Evolutionary conservation across 2,797 vertebrate genomes (phyloP).

Genomic region (Sebastes steindachneri): DNA sequence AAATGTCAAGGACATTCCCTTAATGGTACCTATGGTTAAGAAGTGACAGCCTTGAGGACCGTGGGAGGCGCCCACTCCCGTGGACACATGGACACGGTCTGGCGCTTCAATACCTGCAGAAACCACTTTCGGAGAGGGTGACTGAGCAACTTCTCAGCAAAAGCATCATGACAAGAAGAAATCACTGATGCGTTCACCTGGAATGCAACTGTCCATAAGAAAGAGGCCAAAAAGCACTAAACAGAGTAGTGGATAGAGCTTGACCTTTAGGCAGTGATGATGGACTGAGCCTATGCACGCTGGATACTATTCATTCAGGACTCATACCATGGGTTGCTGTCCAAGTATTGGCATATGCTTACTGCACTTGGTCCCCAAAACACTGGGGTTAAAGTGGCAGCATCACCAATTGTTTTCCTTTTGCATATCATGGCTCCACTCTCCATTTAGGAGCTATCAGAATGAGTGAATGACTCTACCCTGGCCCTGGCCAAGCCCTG

Average conservation of each 20-base stretch:
- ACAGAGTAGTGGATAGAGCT: neutral
- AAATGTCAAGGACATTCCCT: neutral
- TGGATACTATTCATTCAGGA: neutral
- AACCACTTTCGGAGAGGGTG: neutral
- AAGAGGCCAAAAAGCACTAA: neutral
- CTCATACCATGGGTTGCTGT: neutral
- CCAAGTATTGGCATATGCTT: neutral
- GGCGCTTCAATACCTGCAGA: slow-evolving; percentile 1
- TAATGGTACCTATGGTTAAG: neutral
- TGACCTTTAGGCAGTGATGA: neutral
- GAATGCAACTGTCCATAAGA: neutral
- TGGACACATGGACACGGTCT: neutral
- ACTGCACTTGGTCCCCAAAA: neutral
- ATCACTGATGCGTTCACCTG: slow-evolving; percentile 30
- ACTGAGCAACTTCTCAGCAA: neutral
- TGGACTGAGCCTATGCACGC: neutral
- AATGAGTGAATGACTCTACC: neutral
- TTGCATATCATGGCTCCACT: neutral
- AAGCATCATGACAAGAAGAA: slow-evolving; percentile 23
- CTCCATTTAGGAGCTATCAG: too few species aligned
- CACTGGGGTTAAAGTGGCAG: neutral
- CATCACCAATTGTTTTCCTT: neutral
- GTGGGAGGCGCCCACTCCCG: neutral
- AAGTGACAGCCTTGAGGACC: neutral
- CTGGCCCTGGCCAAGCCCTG: neutral